These are phyloP conservation scores for Paramormyrops hopkinsi DNA, from an alignment of 2,797 vertebrate species.

Conservation along the genomic window DNA sequence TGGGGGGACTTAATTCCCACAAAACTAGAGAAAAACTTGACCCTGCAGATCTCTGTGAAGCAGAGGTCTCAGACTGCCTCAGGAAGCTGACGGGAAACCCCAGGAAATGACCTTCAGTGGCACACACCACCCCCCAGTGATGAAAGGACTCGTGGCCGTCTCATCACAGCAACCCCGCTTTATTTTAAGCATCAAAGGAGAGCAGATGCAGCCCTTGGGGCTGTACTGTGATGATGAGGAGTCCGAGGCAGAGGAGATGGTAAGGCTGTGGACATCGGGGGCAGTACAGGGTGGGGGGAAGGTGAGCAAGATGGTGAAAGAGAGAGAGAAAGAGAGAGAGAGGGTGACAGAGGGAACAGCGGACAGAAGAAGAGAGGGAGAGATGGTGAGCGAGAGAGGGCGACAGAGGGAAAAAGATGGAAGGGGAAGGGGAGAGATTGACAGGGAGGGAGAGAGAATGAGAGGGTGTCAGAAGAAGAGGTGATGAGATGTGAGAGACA, in stretches of 20 bases:
- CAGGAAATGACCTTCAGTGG: background rate
- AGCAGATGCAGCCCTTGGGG: background rate
- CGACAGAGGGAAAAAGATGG: background rate
- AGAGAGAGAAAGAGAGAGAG: background rate
- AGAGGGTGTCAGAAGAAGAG: background rate
- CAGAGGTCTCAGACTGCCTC: background rate
- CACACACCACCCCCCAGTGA: background rate
- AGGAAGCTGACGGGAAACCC: background rate
- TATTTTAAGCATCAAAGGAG: background rate
- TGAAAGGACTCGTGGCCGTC: background rate
- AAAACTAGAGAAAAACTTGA: background rate
- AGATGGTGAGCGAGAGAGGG: slow-evolving; percentile 20
- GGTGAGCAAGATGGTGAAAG: background rate
- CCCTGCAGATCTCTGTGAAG: background rate
- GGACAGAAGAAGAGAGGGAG: background rate
- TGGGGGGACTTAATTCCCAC: background rate
- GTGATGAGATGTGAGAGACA: background rate
- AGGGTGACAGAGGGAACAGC: background rate
- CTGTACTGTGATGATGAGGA: background rate
- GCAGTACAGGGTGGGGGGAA: background rate
- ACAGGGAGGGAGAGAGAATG: background rate
- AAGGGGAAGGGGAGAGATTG: background rate
- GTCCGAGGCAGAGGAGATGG: background rate
- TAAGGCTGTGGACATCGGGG: background rate
- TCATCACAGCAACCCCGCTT: background rate